Base-by-base conservation (phyloP, 2,888 invertebrate genomes). In the Pinctada fucata region DNA sequence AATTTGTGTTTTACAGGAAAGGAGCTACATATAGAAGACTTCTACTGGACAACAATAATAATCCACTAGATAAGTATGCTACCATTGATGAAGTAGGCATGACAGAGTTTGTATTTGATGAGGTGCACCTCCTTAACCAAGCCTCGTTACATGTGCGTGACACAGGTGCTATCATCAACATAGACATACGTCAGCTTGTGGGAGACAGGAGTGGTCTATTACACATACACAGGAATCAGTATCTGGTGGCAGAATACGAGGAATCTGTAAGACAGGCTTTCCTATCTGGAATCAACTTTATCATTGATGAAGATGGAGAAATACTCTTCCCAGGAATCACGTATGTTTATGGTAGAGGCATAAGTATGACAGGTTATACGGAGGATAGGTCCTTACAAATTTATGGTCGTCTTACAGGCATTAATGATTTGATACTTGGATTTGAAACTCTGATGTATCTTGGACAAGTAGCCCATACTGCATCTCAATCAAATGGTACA, bases 331-430 rank as follows among this genome's bases (percentile, higher is more conserved):
- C 89, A 47, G 81, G 86, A 5, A 84, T 84, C 13, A 70, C 82
- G 1, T 88, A 87, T 75, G 71, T 88, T 1, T 88, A 88, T 79
- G 89, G 89, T n/a, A 82, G 79, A 63, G 88, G 88, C 47, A 85
- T 85, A 8, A 48, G 67, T 8, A 67, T 84, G 52, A 49, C 58
- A 31, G 83, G 80, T 10, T 78, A 72, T 31, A 72, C 82, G 13
- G 87, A 86, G 65, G 45, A 74, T 3, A 76, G 86, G 49, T 86
- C 89, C 31, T 52, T 89, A 47, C 71, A 81, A 45, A 78, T 87
- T 58, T 79, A 82, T 72, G 88, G 89, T 2, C 80, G 83, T 8
- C 76, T 88, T 2, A 87, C 88, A 5, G 88, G 87, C 31, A 83
- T 88, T 5, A 80, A 82, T 8, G 79, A 86, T 45, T 80, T 88